Evolutionary conservation across 1,140 invertebrate genomes (phyloP).

Genomic region (Zaprionus ghesquierei): DNA sequence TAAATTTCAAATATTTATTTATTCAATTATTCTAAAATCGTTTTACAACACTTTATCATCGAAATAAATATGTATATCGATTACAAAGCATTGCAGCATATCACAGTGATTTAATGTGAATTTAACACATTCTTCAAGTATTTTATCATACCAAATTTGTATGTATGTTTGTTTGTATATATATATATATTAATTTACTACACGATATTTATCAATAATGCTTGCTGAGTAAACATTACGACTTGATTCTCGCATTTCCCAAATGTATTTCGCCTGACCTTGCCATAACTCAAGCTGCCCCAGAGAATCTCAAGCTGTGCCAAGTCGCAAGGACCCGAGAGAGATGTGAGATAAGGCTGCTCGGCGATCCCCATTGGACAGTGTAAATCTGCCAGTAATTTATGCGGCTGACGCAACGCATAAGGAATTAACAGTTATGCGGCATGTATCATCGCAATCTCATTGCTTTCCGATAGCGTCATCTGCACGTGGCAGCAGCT

Average conservation of each 20-base stretch:
- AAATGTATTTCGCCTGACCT: background rate
- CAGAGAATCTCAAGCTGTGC: background rate
- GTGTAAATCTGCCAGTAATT: constrained; percentile 61
- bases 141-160: background rate
- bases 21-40: no score
- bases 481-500: constrained; percentile 1
- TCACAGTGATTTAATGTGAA: background rate
- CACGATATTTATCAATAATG: background rate
- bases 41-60: no score
- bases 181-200: background rate
- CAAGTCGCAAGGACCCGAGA: background rate
- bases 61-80: no score
- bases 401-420: constrained; percentile 44
- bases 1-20: no score
- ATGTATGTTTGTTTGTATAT: no score
- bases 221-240: background rate
- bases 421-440: constrained; percentile 41
- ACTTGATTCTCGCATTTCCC: background rate
- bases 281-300: background rate
- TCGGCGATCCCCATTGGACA: constrained; percentile 33
- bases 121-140: background rate
- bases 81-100: background rate
- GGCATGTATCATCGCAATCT: background rate
- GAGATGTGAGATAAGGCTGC: constrained; percentile 4
- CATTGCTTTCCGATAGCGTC: constrained; percentile 1